phyloP scores from a whole-genome alignment of 2,113 vertebrate genomes.

The Cacatua alba region DNA sequence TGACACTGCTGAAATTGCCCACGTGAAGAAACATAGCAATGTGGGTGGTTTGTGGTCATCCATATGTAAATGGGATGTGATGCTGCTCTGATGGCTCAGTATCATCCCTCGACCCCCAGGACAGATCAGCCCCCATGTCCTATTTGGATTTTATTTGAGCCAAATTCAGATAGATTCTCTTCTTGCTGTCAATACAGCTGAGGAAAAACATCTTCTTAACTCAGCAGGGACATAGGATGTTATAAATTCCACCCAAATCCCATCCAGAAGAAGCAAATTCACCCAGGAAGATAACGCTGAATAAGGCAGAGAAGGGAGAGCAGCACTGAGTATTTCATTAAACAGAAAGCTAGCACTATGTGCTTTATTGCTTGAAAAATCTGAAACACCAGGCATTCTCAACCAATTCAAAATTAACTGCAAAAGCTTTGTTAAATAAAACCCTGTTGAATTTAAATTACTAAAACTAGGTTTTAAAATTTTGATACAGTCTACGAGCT shows the following conservation, averaged over 20 bases:
- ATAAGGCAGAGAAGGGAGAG: neutral
- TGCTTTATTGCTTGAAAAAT: neutral
- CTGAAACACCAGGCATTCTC: neutral
- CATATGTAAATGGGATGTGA: fast-evolving
- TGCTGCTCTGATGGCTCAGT: neutral
- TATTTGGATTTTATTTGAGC: neutral
- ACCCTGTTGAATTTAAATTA: neutral
- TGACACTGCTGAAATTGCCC: neutral
- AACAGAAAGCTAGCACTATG: neutral
- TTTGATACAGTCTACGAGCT: neutral
- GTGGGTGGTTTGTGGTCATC: neutral
- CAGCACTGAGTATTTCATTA: neutral
- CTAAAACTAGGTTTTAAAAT: neutral
- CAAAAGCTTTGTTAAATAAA: neutral
- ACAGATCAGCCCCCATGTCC: neutral
- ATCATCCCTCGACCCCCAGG: neutral
- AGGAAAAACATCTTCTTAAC: neutral
- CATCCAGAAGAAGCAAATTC: neutral
- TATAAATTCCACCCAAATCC: neutral
- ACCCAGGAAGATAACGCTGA: neutral
- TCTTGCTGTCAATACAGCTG: fast-evolving
- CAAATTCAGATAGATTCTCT: neutral
- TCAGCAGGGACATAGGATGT: neutral
- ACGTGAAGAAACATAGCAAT: neutral
- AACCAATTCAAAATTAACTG: neutral